Evolutionary conservation across 2,888 invertebrate species (phyloP).

Genomic region (Apamea sordens): DNA sequence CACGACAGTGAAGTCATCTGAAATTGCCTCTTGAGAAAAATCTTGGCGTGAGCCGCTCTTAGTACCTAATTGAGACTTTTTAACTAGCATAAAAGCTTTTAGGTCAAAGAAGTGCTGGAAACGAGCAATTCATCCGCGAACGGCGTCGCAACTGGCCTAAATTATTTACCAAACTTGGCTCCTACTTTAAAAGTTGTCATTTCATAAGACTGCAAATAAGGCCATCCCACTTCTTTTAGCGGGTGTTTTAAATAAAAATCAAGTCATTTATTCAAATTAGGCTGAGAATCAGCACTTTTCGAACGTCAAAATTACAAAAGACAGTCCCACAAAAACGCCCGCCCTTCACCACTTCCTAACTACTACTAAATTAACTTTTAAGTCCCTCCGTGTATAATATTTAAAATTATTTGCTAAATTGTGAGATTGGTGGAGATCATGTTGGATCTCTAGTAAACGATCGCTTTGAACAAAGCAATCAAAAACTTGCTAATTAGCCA

Average conservation of each 20-base stretch:
- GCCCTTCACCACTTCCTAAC: too few species aligned
- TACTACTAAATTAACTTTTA: conserved; percentile 21
- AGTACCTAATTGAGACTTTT: conserved; percentile 61
- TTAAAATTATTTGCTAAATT: conserved; percentile 10
- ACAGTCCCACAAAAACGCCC: too few species aligned
- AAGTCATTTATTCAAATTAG: too few species aligned
- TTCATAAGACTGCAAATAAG: conserved; percentile 35
- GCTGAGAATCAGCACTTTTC: too few species aligned
- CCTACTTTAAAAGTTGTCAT: conserved; percentile 43
- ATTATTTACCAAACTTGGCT: conserved; percentile 56
- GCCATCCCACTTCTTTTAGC: conserved; percentile 13
- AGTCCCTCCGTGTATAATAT: background rate
- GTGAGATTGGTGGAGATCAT: background rate
- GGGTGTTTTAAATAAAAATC: background rate
- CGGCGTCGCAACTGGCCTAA: conserved; percentile 49
- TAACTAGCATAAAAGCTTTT: conserved; percentile 61
- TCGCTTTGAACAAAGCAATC: conserved; percentile 25
- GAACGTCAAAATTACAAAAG: too few species aligned
- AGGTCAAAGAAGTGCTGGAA: conserved; percentile 58
- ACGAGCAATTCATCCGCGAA: conserved; percentile 53
- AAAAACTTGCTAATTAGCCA: conserved; percentile 42
- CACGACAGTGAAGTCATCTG: conserved; percentile 43
- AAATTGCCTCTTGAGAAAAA: conserved; percentile 56
- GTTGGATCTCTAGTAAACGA: conserved; percentile 19
- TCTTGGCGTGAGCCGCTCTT: conserved; percentile 50